Conservation (phyloP, 2,888 invertebrate genomes). For the Noctua janthe region DNA sequence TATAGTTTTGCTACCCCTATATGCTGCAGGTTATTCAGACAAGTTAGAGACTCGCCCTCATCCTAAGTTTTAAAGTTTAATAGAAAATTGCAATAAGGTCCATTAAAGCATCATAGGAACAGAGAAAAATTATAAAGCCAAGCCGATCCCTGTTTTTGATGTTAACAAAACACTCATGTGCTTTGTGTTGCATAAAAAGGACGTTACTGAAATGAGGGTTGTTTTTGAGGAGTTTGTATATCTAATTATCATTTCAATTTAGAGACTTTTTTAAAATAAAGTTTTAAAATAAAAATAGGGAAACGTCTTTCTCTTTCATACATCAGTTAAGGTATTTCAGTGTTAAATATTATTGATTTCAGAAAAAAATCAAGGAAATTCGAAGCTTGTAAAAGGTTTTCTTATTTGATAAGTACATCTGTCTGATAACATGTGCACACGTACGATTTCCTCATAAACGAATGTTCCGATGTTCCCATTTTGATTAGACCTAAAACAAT, state of each 20-base stretch:
- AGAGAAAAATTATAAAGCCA: neutral
- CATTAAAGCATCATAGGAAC: neutral
- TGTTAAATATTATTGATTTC: neutral
- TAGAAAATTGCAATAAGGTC: neutral
- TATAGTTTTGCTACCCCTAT: neutral
- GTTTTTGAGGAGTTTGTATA: neutral
- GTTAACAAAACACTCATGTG: neutral
- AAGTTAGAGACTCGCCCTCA: neutral
- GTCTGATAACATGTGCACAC: neutral
- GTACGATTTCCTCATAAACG: neutral
- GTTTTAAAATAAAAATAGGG: no score
- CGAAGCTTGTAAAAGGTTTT: neutral
- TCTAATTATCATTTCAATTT: neutral
- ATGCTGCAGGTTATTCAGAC: neutral
- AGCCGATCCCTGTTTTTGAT: neutral
- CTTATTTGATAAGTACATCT: neutral
- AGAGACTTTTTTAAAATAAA: no score
- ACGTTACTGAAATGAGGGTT: neutral
- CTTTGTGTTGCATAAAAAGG: neutral
- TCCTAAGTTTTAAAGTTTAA: neutral
- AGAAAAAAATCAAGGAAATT: neutral
- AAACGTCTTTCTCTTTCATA: neutral
- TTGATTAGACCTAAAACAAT: conserved; percentile 7
- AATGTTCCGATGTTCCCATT: neutral
- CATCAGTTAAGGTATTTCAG: neutral